Conservation (phyloP, 2,113 vertebrate species). For the Chloebia gouldiae region DNA sequence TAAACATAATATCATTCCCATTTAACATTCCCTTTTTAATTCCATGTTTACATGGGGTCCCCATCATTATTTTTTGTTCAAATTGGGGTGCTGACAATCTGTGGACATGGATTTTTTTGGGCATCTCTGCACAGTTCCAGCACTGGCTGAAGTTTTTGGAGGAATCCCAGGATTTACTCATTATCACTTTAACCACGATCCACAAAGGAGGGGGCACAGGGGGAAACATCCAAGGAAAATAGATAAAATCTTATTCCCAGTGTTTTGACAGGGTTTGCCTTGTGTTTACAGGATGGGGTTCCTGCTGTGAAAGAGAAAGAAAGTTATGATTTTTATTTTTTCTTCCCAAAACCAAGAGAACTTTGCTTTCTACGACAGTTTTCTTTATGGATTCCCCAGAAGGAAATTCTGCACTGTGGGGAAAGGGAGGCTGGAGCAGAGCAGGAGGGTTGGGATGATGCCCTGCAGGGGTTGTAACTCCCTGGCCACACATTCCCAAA, state of each 20-base stretch:
- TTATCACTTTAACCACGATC: constrained; percentile 39
- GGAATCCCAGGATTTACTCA: constrained; percentile 39
- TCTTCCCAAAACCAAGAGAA: background rate
- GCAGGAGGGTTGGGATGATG: background rate
- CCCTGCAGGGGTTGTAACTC: background rate
- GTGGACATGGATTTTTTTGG: background rate
- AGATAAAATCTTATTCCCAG: constrained; percentile 18
- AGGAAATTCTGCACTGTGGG: background rate
- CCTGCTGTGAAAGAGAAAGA: constrained; percentile 7
- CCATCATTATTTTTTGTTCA: background rate
- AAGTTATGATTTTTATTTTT: background rate
- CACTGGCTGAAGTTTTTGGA: background rate
- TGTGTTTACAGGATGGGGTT: background rate
- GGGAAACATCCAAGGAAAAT: constrained; percentile 63
- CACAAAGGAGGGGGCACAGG: background rate
- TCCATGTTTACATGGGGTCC: background rate
- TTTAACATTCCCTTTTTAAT: background rate
- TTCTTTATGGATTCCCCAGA: background rate
- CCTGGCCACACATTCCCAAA: background rate
- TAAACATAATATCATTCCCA: background rate
- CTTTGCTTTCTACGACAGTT: constrained; percentile 34
- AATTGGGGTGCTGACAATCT: background rate
- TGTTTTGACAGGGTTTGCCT: constrained; percentile 30
- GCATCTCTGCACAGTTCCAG: background rate
- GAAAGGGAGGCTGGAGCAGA: background rate